Base-by-base conservation (phyloP, 2,888 invertebrate genomes). In the Drosophila parthenogenetica region DNA sequence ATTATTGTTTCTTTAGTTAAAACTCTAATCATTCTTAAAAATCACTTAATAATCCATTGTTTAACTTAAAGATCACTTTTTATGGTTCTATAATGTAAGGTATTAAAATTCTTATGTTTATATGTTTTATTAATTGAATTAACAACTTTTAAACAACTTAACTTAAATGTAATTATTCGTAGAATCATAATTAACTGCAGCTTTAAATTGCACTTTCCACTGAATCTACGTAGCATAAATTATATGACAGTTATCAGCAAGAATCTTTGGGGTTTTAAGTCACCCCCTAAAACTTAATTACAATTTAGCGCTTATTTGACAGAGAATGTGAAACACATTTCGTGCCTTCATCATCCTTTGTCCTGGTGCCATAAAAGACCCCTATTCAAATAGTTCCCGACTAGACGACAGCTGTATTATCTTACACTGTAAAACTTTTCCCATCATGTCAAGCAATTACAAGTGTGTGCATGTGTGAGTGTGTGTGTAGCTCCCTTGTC, bases 361-460 rank as follows among this genome's bases (percentile, higher is more conserved):
- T 57, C 43, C 57, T 49, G 14, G 8, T 25, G 7, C 25, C 25
- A 25, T 25, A 4, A 25, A 25, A 25, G 22, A 63, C 64, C 37
- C 51, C 60, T 40, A 63, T 49, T 10, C 43, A 53, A 45, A 32
- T 60, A 43, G 25, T 25, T 71, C 43, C n/a, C 32, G 45, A 54
- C 57, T 59, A 43, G 54, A 49, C 35, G 54, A 54, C 43, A 61
- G 74, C 43, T 74, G 74, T 55, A 46, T 37, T 46, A 16, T 50
- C 25, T 13, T 11, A 16, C 13, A 40, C 10, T 13, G 55, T 29
- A 35, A 42, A 61, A 77, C 61, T 76, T 76, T 73, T 76, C 75
- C 69, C 73, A 76, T 76, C 73, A 54, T 49, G 45, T 53, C 43
- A 37, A 43, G 17, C 77, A 73, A 73, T 76, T 73, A 77, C 55